These are phyloP conservation scores for Rhea pennata DNA, from an alignment of 2,113 vertebrate species.

Conservation along the genomic window DNA sequence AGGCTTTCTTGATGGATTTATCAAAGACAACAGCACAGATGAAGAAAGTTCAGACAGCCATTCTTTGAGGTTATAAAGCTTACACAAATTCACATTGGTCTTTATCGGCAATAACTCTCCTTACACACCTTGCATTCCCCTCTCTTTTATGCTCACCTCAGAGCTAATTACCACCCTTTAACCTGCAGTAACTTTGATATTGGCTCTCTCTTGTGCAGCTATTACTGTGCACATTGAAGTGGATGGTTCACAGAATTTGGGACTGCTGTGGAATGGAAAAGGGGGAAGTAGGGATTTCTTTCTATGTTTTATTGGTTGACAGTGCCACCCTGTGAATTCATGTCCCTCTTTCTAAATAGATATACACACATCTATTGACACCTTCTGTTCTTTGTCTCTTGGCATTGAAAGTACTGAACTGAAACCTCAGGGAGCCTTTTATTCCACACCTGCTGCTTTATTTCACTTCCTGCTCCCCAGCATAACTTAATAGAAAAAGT, in stretches of 20 bases:
- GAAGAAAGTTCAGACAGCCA: not conserved
- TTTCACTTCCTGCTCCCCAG: not conserved
- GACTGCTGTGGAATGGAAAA: not conserved
- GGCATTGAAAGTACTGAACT: not conserved
- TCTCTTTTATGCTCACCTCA: not conserved
- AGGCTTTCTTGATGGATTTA: not conserved
- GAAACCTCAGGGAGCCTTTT: not conserved
- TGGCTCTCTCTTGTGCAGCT: not conserved
- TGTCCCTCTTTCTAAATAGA: not conserved
- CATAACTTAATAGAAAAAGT: not conserved
- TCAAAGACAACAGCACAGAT: not conserved
- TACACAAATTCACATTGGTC: not conserved
- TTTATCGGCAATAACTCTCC: not conserved
- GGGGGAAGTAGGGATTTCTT: not conserved
- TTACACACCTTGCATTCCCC: not conserved
- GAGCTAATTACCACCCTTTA: constrained; percentile 27
- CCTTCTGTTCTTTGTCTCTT: not conserved
- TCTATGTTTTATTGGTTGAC: not conserved
- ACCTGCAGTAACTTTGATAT: not conserved
- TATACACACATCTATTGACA: not conserved
- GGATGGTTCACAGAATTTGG: not conserved
- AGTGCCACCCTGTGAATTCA: not conserved
- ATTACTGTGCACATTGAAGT: not conserved
- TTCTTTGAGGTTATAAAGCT: not conserved
- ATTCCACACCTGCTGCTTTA: not conserved